Conservation (phyloP, 2,888 invertebrate genomes). For the Caenorhabditis plicata region DNA sequence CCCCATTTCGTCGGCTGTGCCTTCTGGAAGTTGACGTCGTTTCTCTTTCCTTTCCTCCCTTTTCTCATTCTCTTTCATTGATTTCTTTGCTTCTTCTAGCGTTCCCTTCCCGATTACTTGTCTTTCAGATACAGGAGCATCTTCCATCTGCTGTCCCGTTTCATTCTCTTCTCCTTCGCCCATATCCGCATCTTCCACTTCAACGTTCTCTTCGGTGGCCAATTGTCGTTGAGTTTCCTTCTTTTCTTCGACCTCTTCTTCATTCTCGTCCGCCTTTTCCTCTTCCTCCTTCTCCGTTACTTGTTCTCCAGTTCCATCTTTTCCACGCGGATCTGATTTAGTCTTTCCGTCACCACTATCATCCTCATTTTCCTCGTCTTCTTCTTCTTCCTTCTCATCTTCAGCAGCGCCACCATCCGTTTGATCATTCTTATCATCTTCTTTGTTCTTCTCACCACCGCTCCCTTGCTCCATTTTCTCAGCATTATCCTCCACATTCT, state of each 20-base stretch:
- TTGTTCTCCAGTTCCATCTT: slow-evolving; percentile 41
- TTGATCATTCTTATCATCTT: slow-evolving; percentile 38
- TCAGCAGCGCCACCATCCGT: slow-evolving; percentile 32
- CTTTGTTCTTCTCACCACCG: slow-evolving; percentile 34
- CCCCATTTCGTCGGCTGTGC: slow-evolving; percentile 15
- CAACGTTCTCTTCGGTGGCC: slow-evolving; percentile 34
- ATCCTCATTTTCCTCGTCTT: slow-evolving; percentile 35
- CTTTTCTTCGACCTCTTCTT: slow-evolving; percentile 20
- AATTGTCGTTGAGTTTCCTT: slow-evolving; percentile 30
- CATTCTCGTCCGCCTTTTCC: slow-evolving; percentile 21
- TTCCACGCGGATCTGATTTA: slow-evolving; percentile 60
- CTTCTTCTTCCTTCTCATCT: slow-evolving; percentile 25
- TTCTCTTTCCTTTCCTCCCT: slow-evolving; percentile 23
- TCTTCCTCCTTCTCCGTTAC: slow-evolving; percentile 16
- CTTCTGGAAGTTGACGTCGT: slow-evolving; percentile 24
- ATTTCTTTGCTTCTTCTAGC: slow-evolving; percentile 54
- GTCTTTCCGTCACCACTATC: slow-evolving; percentile 41
- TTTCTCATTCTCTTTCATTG: slow-evolving; percentile 27
- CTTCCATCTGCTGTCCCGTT: slow-evolving; percentile 40
- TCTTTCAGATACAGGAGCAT: slow-evolving; percentile 27
- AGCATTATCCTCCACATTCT: slow-evolving; percentile 32
- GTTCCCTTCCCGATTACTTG: slow-evolving; percentile 50
- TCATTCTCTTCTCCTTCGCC: slow-evolving; percentile 48
- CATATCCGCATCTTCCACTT: slow-evolving; percentile 34
- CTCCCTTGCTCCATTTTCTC: slow-evolving; percentile 35